Conservation (phyloP, 2,113 vertebrate species). For the Regulus satrapa region DNA sequence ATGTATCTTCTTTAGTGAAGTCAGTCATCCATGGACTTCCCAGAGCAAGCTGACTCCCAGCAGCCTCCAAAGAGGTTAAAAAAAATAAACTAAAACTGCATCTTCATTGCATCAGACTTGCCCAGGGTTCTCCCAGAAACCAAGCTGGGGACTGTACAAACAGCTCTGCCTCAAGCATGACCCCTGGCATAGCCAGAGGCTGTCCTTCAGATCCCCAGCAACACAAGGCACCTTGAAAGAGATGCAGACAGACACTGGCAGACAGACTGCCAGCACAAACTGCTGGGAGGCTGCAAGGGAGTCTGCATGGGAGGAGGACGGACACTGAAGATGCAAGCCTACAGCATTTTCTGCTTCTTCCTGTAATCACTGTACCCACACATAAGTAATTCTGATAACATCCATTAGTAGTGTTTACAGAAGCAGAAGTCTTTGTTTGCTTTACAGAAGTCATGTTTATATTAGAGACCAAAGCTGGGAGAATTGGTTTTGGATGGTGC, state of each 20-base stretch:
- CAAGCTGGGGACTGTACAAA: not conserved
- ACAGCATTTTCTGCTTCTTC: not conserved
- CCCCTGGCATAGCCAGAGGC: not conserved
- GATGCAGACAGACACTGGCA: fast-evolving
- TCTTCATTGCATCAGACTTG: not conserved
- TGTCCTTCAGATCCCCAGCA: not conserved
- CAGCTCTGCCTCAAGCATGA: not conserved
- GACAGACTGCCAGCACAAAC: not conserved
- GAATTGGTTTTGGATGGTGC: not conserved
- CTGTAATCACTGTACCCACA: not conserved
- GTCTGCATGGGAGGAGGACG: fast-evolving
- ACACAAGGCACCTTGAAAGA: not conserved
- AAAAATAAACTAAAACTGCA: not conserved
- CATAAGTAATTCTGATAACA: not conserved
- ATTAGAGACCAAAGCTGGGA: not conserved
- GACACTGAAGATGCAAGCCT: not conserved
- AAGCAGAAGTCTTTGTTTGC: not conserved
- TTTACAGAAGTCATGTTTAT: not conserved
- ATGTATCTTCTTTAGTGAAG: not conserved
- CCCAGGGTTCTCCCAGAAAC: not conserved
- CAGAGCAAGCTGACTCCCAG: not conserved
- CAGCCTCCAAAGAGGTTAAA: not conserved
- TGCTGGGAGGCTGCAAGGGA: not conserved
- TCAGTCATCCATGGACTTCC: not conserved
- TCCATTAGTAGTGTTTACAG: not conserved